Percentiles rank a stretch among this genome's conserved stretches.
phyloP scores from a whole-genome alignment of 2,797 vertebrate genomes.

The Platalea minor region DNA sequence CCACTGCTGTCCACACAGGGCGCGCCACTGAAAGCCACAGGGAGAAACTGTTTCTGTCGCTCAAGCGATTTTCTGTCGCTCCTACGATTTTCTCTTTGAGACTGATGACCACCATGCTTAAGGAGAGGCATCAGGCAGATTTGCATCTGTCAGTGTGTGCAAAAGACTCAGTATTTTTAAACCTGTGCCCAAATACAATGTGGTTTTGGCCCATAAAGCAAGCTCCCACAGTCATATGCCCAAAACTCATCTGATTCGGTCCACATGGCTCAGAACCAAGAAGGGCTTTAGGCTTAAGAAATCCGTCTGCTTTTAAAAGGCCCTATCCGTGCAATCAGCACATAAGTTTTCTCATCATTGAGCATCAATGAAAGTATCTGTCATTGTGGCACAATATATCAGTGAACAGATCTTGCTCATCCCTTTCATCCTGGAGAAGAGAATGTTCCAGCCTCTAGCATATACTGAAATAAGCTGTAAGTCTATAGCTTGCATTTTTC shows the following conservation, averaged over 20 bases:
- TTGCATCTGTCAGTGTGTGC: not conserved
- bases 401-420: not conserved
- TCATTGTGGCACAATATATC: not conserved
- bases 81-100: not conserved
- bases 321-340: not conserved
- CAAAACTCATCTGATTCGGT: not conserved
- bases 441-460: not conserved
- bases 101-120: not conserved
- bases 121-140: not conserved
- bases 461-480: not conserved
- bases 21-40: not conserved
- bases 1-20: not conserved
- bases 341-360: not conserved
- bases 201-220: not conserved
- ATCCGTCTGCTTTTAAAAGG: not conserved
- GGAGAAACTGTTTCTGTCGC: not conserved
- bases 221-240: not conserved
- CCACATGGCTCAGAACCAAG: not conserved
- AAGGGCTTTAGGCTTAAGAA: not conserved
- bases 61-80: not conserved
- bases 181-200: not conserved
- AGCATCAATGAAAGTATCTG: not conserved
- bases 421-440: not conserved
- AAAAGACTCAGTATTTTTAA: not conserved
- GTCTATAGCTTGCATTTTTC: not conserved